Conservation (phyloP, 2,888 invertebrate species). For the Chelonus formosanus region DNA sequence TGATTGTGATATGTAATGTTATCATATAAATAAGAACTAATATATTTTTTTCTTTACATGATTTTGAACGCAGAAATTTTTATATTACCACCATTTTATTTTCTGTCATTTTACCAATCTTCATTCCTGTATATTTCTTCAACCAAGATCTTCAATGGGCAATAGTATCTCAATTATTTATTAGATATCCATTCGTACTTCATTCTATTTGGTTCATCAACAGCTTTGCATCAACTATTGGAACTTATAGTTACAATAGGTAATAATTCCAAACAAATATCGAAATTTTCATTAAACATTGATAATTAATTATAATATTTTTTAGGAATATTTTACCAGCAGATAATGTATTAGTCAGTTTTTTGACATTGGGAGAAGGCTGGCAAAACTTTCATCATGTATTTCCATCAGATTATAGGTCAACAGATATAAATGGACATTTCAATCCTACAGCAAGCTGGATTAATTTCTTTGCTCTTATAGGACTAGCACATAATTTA, state of each 20-base stretch:
- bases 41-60: neutral
- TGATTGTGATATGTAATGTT: neutral
- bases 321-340: slow-evolving; percentile 43
- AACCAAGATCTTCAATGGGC: slow-evolving; percentile 47
- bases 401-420: slow-evolving; percentile 65
- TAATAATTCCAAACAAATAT: slow-evolving; percentile 40
- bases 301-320: neutral
- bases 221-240: slow-evolving; percentile 69
- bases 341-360: slow-evolving; percentile 49
- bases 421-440: slow-evolving; percentile 62
- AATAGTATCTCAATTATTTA: slow-evolving; percentile 64
- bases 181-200: slow-evolving; percentile 67
- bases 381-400: slow-evolving; percentile 70
- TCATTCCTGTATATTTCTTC: slow-evolving; percentile 12
- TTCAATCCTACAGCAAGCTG: slow-evolving; percentile 76
- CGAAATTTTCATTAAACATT: neutral
- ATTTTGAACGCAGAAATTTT: neutral
- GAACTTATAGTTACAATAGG: slow-evolving; percentile 56
- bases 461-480: slow-evolving; percentile 74
- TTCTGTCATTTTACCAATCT: neutral
- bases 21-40: neutral
- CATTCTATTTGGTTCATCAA: slow-evolving; percentile 72
- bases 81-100: neutral
- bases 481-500: slow-evolving; percentile 82
- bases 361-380: slow-evolving; percentile 63